These are phyloP conservation scores for Diarsia brunnea DNA, from an alignment of 2,888 invertebrate species.

Conservation along the genomic window DNA sequence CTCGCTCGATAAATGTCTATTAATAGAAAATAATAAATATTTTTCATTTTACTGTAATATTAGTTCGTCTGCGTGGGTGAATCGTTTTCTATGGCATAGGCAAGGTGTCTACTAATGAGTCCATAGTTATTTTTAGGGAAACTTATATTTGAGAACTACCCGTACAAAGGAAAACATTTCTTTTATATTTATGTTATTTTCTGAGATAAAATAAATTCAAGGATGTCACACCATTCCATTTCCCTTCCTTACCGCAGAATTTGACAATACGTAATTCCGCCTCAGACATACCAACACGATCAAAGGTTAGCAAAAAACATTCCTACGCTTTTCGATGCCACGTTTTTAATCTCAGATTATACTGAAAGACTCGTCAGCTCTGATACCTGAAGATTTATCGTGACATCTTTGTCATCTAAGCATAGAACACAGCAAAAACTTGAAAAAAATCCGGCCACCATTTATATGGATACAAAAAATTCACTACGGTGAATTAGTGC, in stretches of 20 bases:
- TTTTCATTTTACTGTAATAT: background rate
- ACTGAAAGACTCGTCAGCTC: conserved; percentile 48
- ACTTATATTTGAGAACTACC: background rate
- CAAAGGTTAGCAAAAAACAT: conserved; percentile 31
- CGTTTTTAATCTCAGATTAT: conserved; percentile 60
- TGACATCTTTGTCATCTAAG: conserved; percentile 66
- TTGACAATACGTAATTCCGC: background rate
- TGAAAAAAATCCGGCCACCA: conserved; percentile 4
- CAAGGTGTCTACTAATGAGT: background rate
- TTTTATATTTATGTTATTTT: background rate
- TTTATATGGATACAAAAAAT: conserved; percentile 14
- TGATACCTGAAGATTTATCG: conserved; percentile 68
- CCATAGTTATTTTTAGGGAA: background rate
- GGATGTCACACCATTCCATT: background rate
- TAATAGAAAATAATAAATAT: background rate
- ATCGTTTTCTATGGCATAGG: background rate
- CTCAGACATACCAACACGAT: background rate
- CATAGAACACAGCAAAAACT: conserved; percentile 61
- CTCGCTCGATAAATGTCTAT: background rate
- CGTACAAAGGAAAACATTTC: background rate
- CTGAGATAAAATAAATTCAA: background rate
- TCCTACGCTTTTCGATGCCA: conserved; percentile 13
- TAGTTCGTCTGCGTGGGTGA: background rate
- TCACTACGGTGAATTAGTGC: conserved; percentile 7
- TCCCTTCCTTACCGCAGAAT: background rate